Conservation (phyloP, 2,888 invertebrate genomes). For the Pristionchus mayeri region DNA sequence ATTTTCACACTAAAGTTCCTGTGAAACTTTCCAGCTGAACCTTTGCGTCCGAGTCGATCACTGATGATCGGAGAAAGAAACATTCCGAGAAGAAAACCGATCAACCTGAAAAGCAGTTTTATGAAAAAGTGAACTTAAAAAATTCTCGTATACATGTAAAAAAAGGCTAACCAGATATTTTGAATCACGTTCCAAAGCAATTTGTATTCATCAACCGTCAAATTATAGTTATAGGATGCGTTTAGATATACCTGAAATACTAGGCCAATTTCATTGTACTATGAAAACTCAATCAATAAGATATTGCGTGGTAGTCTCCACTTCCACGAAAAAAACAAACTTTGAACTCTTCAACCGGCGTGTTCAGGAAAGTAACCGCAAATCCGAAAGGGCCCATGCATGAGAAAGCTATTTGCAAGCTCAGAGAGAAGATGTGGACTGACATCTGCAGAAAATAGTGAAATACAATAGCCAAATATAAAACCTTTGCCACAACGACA, state of each 20-base stretch:
- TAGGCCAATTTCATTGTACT: not conserved
- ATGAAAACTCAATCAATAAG: not conserved
- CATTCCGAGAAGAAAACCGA: not conserved
- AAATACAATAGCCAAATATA: too few species aligned
- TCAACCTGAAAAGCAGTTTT: not conserved
- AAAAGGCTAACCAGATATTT: constrained; percentile 7
- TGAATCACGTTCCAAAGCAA: not conserved
- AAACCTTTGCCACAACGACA: too few species aligned
- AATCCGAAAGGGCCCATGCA: not conserved
- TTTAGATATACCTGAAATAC: not conserved
- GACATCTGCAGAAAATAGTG: too few species aligned
- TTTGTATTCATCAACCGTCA: not conserved
- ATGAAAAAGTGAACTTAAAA: not conserved
- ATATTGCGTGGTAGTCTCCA: too few species aligned
- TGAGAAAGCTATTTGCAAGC: constrained; percentile 1
- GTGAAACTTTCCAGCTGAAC: not conserved
- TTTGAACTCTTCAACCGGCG: not conserved
- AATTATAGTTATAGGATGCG: not conserved
- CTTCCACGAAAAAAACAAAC: not conserved
- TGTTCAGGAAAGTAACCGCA: not conserved
- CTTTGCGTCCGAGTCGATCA: not conserved
- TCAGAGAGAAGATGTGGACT: not conserved
- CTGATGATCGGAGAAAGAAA: not conserved
- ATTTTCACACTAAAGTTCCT: too few species aligned
- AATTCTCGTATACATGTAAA: too few species aligned